These are phyloP conservation scores for Nysson spinosus DNA, from an alignment of 2,888 invertebrate species.

Conservation along the genomic window DNA sequence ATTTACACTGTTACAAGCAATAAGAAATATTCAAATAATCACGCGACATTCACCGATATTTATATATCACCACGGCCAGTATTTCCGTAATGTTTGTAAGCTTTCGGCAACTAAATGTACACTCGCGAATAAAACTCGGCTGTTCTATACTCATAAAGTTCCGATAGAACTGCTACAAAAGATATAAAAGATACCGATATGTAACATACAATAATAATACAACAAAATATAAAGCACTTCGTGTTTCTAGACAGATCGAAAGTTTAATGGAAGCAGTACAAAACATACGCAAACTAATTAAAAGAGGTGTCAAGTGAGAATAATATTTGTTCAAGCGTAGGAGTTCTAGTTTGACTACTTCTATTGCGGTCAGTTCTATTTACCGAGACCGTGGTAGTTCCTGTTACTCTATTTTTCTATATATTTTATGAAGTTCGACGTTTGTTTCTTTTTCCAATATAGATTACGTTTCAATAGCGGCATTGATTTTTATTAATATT, in stretches of 20 bases:
- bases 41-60: slow-evolving; percentile 30
- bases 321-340: slow-evolving; percentile 5
- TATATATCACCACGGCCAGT: slow-evolving; percentile 17
- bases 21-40: slow-evolving; percentile 49
- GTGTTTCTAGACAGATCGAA: too few species aligned
- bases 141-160: too few species aligned
- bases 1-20: slow-evolving; percentile 30
- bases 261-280: not conserved
- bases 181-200: too few species aligned
- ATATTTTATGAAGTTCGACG: not conserved
- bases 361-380: slow-evolving; percentile 5
- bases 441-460: not conserved
- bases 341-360: not conserved
- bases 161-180: too few species aligned
- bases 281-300: slow-evolving; percentile 4
- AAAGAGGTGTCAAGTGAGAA: not conserved
- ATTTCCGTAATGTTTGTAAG: too few species aligned
- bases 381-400: not conserved
- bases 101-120: too few species aligned
- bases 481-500: not conserved
- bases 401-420: not conserved
- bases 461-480: not conserved
- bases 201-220: too few species aligned
- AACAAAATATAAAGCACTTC: too few species aligned
- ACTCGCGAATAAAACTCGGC: too few species aligned